Conservation (phyloP, 1,140 invertebrate genomes). For the Temnothorax curvispinosus region DNA sequence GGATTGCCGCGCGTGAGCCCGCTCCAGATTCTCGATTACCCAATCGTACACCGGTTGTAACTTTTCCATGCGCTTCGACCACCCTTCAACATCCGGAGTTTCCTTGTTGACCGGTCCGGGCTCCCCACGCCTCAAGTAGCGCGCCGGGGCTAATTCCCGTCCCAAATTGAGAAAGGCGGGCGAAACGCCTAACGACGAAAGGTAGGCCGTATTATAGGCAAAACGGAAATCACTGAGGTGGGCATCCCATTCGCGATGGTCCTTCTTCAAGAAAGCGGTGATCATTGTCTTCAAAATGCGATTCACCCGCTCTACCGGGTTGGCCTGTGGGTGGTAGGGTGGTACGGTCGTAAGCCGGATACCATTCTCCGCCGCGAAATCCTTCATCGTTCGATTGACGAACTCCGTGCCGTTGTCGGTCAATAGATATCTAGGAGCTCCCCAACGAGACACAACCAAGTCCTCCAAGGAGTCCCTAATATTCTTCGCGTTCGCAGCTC, state of each 20-base stretch:
- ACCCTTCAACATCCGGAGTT: too few species aligned
- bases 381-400: neutral
- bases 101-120: too few species aligned
- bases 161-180: too few species aligned
- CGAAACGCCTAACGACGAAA: too few species aligned
- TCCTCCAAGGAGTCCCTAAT: neutral
- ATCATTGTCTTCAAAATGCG: neutral
- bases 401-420: slow-evolving; percentile 1
- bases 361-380: rapidly evolving
- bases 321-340: neutral
- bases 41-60: too few species aligned
- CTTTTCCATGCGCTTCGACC: too few species aligned
- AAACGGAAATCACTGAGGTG: neutral
- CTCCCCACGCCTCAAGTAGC: too few species aligned
- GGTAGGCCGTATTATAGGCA: too few species aligned
- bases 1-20: too few species aligned
- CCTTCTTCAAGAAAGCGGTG: neutral
- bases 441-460: neutral
- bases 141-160: too few species aligned
- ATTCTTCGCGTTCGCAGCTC: neutral
- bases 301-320: neutral
- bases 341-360: neutral
- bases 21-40: too few species aligned
- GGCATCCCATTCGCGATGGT: neutral
- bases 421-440: neutral